A percentile compares a stretch with the other conserved stretches of the same genome.
phyloP scores from a whole-genome alignment of 2,888 invertebrate genomes.

The Girardia tigrina region DNA sequence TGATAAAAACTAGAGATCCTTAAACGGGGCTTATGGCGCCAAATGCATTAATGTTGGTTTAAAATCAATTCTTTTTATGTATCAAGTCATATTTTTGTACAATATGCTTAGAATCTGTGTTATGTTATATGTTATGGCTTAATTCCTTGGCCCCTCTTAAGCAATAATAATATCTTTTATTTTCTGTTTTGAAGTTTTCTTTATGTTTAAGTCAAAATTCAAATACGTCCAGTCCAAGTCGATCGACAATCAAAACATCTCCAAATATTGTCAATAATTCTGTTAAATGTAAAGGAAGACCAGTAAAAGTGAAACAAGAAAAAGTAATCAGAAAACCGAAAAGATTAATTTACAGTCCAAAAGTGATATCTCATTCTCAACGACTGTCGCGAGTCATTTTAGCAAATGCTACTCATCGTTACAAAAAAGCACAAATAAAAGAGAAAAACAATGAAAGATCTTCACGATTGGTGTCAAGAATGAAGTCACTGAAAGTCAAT shows the following conservation, averaged over 20 bases:
- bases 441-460: background rate
- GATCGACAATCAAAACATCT: background rate
- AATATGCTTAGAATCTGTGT: no score
- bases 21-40: no score
- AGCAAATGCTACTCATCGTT: background rate
- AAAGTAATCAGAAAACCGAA: background rate
- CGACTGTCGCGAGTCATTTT: background rate
- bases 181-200: no score
- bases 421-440: background rate
- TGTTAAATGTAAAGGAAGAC: background rate
- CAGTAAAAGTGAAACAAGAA: background rate
- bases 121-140: no score
- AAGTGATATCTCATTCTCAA: background rate
- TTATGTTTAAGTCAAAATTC: conserved; percentile 23
- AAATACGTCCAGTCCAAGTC: background rate
- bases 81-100: no score
- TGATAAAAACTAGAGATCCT: no score
- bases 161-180: no score
- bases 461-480: background rate
- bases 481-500: background rate
- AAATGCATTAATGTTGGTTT: background rate
- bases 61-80: no score
- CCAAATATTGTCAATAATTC: background rate
- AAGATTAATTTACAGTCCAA: background rate
- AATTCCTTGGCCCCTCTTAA: no score